Evolutionary conservation across 1,140 invertebrate genomes (phyloP).

Genomic region (Drosophila persimilis): DNA sequence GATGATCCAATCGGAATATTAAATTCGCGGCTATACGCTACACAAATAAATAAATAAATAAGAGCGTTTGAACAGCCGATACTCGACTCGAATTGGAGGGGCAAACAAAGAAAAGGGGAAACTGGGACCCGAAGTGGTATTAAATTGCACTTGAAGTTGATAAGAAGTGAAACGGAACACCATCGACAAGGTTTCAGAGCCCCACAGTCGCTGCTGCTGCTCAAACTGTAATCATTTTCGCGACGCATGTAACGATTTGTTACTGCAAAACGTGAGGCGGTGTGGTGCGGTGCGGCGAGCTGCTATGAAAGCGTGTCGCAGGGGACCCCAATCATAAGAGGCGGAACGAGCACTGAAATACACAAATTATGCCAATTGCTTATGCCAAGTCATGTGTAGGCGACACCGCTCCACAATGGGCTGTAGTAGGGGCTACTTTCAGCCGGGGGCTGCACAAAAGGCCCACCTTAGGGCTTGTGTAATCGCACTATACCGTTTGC

Average conservation of each 20-base stretch:
- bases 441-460: not conserved
- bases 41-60: too few species aligned
- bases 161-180: constrained; percentile 27
- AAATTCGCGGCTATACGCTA: too few species aligned
- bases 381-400: constrained; percentile 5
- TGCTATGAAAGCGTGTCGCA: constrained; percentile 15
- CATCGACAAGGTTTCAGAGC: not conserved
- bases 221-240: constrained; percentile 17
- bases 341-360: not conserved
- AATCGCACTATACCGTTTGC: not conserved
- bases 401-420: too few species aligned
- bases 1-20: too few species aligned
- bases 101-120: too few species aligned
- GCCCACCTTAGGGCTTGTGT: not conserved
- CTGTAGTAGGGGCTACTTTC: too few species aligned
- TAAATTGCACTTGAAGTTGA: not conserved
- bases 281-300: not conserved
- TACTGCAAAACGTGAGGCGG: constrained; percentile 26
- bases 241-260: constrained; percentile 20
- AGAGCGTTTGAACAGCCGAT: too few species aligned
- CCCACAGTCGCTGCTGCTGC: constrained; percentile 1
- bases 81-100: too few species aligned
- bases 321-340: constrained; percentile 13
- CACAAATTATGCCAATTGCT: constrained; percentile 9
- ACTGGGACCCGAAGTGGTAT: too few species aligned